Evolutionary conservation across 1,140 invertebrate genomes (phyloP).

Genomic region (Globodera rostochiensis): DNA sequence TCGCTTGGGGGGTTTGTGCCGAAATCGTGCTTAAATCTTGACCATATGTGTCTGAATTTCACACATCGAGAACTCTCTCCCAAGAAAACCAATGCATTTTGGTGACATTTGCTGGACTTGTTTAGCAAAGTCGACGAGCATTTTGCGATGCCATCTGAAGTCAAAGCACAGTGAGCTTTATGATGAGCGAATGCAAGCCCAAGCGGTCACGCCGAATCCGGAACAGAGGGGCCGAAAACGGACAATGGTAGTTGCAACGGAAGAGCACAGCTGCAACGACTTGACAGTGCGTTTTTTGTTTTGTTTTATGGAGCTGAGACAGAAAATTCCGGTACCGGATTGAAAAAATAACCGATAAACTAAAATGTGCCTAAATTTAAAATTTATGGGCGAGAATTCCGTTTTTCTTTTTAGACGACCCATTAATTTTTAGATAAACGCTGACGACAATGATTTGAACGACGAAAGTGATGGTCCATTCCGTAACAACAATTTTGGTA

Average conservation of each 20-base stretch:
- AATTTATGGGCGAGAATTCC: too few species aligned
- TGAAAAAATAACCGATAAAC: too few species aligned
- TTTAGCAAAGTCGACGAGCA: constrained; percentile 25
- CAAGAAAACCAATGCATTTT: neutral
- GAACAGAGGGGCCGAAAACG: constrained; percentile 9
- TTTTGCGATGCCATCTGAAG: constrained; percentile 29
- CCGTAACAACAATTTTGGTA: neutral
- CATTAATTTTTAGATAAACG: neutral
- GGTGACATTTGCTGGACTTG: neutral
- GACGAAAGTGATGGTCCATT: neutral
- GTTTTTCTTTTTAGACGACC: neutral
- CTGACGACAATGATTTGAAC: neutral
- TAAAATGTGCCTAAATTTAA: too few species aligned
- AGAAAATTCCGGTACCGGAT: too few species aligned
- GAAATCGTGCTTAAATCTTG: too few species aligned
- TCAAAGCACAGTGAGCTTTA: constrained; percentile 15
- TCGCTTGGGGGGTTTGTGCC: too few species aligned
- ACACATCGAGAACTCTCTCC: neutral
- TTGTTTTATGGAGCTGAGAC: too few species aligned
- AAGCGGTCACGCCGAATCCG: neutral
- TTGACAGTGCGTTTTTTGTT: too few species aligned
- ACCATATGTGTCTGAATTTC: too few species aligned
- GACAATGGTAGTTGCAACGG: neutral
- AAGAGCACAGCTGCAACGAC: too few species aligned
- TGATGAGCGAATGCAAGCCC: constrained; percentile 3